A percentile compares a stretch with the other conserved stretches of the same genome.
Evolutionary conservation across 2,797 vertebrate genomes (phyloP).

Genomic region (Crenuchus spilurus): DNA sequence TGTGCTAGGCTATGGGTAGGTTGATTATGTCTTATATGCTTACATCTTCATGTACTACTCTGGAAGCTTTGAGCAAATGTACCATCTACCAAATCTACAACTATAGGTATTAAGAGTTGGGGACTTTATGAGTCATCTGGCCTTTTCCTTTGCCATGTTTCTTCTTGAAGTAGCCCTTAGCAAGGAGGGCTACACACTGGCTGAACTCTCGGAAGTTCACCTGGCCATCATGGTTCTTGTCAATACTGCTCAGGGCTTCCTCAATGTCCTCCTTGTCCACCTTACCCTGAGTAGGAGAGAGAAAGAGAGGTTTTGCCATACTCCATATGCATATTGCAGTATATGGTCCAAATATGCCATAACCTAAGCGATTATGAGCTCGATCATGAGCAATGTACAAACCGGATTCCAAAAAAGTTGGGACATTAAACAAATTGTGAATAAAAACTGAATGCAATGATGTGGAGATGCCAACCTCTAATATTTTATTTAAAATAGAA

Average conservation of each 20-base stretch:
- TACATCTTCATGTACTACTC: not conserved
- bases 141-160: conserved; percentile 50
- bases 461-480: too few species aligned
- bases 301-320: too few species aligned
- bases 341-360: too few species aligned
- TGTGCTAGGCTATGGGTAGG: not conserved
- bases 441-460: too few species aligned
- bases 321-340: too few species aligned
- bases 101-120: not conserved
- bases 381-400: too few species aligned
- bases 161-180: conserved; percentile 61
- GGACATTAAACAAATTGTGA: too few species aligned
- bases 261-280: conserved; percentile 63
- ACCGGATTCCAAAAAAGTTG: too few species aligned
- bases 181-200: conserved; percentile 63
- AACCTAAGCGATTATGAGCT: too few species aligned
- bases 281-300: conserved; percentile 57
- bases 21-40: not conserved
- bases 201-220: conserved; percentile 76
- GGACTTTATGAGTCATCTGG: not conserved
- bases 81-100: not conserved
- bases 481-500: too few species aligned
- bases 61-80: not conserved
- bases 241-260: conserved; percentile 66
- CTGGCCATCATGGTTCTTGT: conserved; percentile 74